Percentiles rank a stretch among this genome's conserved stretches.
These are phyloP conservation scores for Trematocara caparti DNA, from an alignment of 2,797 vertebrate species.

Conservation along the genomic window DNA sequence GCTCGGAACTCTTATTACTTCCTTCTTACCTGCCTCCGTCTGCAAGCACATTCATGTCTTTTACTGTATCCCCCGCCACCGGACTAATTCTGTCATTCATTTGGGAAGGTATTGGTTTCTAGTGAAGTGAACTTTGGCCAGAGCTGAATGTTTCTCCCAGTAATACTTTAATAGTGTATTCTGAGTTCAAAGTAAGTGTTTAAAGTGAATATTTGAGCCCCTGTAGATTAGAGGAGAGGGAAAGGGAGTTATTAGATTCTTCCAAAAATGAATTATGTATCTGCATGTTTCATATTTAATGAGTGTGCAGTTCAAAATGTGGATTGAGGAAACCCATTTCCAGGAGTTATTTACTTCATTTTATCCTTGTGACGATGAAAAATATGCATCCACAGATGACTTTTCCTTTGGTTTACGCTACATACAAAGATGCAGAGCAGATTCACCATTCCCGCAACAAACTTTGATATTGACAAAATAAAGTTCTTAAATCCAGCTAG, in stretches of 20 bases:
- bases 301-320: background rate
- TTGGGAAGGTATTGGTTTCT: slow-evolving; percentile 43
- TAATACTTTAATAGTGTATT: slow-evolving; percentile 60
- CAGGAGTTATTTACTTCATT: background rate
- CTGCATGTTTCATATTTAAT: background rate
- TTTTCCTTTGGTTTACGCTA: background rate
- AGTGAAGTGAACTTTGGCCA: slow-evolving; percentile 64
- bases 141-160: slow-evolving; percentile 52
- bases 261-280: background rate
- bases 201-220: slow-evolving; percentile 21
- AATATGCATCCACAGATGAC: background rate
- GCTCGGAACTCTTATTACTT: background rate
- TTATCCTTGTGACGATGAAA: background rate
- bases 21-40: background rate
- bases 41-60: background rate
- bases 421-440: background rate
- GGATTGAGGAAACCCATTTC: background rate
- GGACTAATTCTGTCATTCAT: slow-evolving; percentile 53
- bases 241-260: background rate
- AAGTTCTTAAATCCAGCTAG: background rate
- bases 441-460: slow-evolving; percentile 20
- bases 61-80: background rate
- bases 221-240: background rate
- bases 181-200: slow-evolving; percentile 43
- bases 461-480: slow-evolving; percentile 36